Evolutionary conservation across 2,797 vertebrate species (phyloP).

Genomic region (Podarcis siculus): DNA sequence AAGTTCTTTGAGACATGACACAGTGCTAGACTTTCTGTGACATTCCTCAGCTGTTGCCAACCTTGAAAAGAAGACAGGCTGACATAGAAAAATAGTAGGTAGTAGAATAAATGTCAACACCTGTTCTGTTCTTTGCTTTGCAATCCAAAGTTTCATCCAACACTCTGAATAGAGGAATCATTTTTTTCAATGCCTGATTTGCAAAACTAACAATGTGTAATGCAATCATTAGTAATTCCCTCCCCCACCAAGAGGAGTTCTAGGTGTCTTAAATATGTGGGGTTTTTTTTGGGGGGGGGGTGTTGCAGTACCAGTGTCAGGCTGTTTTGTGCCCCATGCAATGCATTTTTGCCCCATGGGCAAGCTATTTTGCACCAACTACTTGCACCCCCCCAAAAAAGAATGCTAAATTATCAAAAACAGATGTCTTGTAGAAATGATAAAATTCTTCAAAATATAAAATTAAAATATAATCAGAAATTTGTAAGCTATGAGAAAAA

Average conservation of each 20-base stretch:
- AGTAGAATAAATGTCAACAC: neutral
- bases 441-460: too few species aligned
- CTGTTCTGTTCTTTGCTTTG: slow-evolving; percentile 19
- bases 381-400: too few species aligned
- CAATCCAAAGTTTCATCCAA: neutral
- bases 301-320: too few species aligned
- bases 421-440: too few species aligned
- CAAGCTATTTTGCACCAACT: too few species aligned
- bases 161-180: neutral
- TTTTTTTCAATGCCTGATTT: neutral
- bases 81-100: neutral
- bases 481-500: too few species aligned
- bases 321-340: too few species aligned
- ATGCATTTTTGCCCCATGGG: too few species aligned
- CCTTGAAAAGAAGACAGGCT: neutral
- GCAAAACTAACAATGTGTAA: neutral
- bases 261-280: too few species aligned
- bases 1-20: neutral
- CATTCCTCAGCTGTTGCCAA: slow-evolving; percentile 13
- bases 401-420: too few species aligned
- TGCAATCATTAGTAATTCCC: neutral
- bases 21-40: accelerated
- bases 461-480: too few species aligned
- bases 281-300: too few species aligned
- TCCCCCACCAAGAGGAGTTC: neutral